phyloP scores from a whole-genome alignment of 1,140 invertebrate species.

The Amyelois transitella region DNA sequence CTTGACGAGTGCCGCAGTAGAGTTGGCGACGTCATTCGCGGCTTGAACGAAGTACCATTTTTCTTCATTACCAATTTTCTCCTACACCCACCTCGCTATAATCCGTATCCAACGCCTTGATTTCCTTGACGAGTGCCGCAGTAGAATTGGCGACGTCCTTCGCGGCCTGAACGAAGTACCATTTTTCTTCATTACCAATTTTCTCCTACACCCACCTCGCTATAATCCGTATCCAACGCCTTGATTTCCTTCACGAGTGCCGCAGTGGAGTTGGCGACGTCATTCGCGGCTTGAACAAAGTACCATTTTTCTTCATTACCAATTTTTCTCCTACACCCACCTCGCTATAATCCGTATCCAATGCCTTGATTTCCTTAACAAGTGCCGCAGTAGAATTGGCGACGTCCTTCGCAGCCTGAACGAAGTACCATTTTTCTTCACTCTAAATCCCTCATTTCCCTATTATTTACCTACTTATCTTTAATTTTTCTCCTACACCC shows the following conservation, averaged over 20 bases:
- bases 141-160: constrained; percentile 98
- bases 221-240: constrained; percentile 89
- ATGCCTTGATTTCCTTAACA: constrained; percentile 95
- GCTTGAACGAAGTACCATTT: constrained; percentile 98
- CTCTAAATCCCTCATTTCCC: constrained; percentile 98
- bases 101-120: constrained; percentile 92
- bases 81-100: constrained; percentile 81
- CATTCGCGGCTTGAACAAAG: constrained; percentile 97
- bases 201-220: constrained; percentile 77
- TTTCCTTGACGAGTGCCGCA: constrained; percentile 94
- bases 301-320: too few species aligned
- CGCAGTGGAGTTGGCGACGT: constrained; percentile 97
- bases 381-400: constrained; percentile 96
- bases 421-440: constrained; percentile 98
- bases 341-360: constrained; percentile 89
- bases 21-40: constrained; percentile 97
- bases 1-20: constrained; percentile 94
- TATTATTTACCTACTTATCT: too few species aligned
- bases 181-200: too few species aligned
- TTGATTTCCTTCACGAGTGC: constrained; percentile 97
- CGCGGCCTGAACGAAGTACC: constrained; percentile 97
- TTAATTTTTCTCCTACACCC: too few species aligned
- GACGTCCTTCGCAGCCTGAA: constrained; percentile 97
- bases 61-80: too few species aligned
- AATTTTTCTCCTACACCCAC: too few species aligned